Evolutionary conservation across 2,888 invertebrate species (phyloP).

Genomic region (Platycnemis pennipes): DNA sequence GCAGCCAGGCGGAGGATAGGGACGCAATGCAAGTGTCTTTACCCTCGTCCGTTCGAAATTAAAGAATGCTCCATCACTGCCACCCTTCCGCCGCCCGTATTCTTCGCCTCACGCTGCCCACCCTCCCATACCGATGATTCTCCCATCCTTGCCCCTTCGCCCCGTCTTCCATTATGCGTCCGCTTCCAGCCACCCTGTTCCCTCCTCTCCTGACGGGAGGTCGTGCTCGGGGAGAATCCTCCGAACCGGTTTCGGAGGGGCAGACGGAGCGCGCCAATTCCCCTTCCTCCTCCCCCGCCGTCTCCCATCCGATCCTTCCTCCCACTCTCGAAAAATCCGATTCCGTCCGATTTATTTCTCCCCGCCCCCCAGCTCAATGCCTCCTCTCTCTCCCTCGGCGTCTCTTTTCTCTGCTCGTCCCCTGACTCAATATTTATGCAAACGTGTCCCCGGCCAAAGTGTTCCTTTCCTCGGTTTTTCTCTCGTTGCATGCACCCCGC

Average conservation of each 20-base stretch:
- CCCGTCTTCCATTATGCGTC: neutral
- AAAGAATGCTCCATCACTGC: neutral
- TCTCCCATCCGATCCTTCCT: neutral
- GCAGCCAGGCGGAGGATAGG: neutral
- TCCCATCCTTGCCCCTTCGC: neutral
- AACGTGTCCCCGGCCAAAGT: too few relatives aligned
- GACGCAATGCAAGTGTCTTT: neutral
- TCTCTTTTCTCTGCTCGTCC: neutral
- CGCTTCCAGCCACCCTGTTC: neutral
- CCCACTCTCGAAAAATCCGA: neutral
- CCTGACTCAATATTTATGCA: neutral
- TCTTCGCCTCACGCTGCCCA: neutral
- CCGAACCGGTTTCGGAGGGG: constrained; percentile 8
- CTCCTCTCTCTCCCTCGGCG: neutral
- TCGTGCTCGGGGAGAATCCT: neutral
- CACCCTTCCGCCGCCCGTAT: neutral
- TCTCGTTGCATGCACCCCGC: too few relatives aligned
- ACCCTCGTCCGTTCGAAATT: neutral
- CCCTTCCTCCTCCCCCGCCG: neutral
- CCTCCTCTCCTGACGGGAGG: neutral
- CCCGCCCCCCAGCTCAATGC: neutral
- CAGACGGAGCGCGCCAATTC: neutral
- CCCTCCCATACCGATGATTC: neutral
- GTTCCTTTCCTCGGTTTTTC: too few relatives aligned
- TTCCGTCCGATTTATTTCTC: neutral